These are phyloP conservation scores for Aphelenchoides avenae DNA, from an alignment of 1,140 invertebrate species.

Conservation along the genomic window DNA sequence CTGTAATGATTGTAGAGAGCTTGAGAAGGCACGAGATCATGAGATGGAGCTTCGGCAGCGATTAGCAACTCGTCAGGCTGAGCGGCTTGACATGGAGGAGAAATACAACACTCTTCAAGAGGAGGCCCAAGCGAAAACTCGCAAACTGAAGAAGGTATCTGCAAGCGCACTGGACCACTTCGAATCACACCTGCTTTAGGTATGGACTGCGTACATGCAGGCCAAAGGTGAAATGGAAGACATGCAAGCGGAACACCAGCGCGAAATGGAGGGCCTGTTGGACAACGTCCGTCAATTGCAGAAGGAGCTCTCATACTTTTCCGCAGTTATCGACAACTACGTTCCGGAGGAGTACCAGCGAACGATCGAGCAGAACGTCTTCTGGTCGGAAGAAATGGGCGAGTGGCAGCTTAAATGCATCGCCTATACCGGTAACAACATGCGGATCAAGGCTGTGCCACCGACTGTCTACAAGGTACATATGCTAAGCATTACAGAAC, in stretches of 20 bases:
- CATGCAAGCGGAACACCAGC: conserved; percentile 84
- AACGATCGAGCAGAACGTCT: conserved; percentile 77
- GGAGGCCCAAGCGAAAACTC: conserved; percentile 82
- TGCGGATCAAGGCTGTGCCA: conserved; percentile 65
- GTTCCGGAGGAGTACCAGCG: conserved; percentile 88
- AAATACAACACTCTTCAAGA: conserved; percentile 89
- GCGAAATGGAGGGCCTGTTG: conserved; percentile 89
- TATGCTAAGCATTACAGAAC: conserved; percentile 1
- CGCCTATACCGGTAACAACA: conserved; percentile 97
- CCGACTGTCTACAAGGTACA: conserved; percentile 14
- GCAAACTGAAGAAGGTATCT: conserved; percentile 64
- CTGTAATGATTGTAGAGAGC: conserved; percentile 65
- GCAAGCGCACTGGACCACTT: conserved; percentile 61
- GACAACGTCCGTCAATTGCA: conserved; percentile 83
- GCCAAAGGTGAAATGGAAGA: conserved; percentile 81
- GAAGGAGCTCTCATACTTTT: conserved; percentile 82
- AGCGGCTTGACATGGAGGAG: conserved; percentile 90
- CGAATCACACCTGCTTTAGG: conserved; percentile 51
- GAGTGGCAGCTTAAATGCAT: conserved; percentile 92
- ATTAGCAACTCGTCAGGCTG: conserved; percentile 66
- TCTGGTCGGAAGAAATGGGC: conserved; percentile 95
- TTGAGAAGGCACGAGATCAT: conserved; percentile 75
- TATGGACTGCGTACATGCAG: conserved; percentile 62
- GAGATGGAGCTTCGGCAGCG: conserved; percentile 75
- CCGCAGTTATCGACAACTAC: conserved; percentile 75